A percentile compares a stretch with the other conserved stretches of the same genome.
Evolutionary conservation across 2,797 vertebrate species (phyloP).

Genomic region (Falco berigora): DNA sequence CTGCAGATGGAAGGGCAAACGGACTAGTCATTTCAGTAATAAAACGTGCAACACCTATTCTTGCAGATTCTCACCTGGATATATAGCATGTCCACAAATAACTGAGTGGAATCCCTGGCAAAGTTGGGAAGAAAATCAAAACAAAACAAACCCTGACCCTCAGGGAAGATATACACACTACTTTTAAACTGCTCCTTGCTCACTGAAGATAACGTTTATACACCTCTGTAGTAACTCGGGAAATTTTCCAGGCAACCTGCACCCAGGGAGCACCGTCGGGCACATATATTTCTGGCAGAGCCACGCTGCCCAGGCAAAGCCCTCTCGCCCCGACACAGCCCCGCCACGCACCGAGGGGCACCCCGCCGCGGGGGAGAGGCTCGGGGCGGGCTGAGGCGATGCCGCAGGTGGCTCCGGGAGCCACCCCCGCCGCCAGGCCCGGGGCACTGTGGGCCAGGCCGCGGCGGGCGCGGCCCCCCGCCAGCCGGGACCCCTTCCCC

Average conservation of each 20-base stretch:
- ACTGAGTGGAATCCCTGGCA: neutral
- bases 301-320: neutral
- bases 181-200: neutral
- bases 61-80: neutral
- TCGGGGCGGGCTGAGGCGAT: neutral
- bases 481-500: neutral
- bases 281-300: neutral
- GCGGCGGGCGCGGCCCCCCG: too few relatives aligned
- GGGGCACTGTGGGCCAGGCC: neutral
- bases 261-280: neutral
- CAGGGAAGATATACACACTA: fast-evolving
- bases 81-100: fast-evolving
- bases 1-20: neutral
- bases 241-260: too few relatives aligned
- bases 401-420: neutral
- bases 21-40: fast-evolving
- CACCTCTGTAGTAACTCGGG: neutral
- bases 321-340: neutral
- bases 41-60: neutral
- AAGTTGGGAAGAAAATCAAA: neutral
- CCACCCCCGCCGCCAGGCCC: too few relatives aligned
- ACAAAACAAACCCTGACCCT: neutral
- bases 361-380: too few relatives aligned
- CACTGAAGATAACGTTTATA: too few relatives aligned
- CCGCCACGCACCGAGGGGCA: neutral